Evolutionary conservation across 37 sponge, comb jelly and placozoan genomes (phyloP).

Genomic region (Petrosia ficiformis): DNA sequence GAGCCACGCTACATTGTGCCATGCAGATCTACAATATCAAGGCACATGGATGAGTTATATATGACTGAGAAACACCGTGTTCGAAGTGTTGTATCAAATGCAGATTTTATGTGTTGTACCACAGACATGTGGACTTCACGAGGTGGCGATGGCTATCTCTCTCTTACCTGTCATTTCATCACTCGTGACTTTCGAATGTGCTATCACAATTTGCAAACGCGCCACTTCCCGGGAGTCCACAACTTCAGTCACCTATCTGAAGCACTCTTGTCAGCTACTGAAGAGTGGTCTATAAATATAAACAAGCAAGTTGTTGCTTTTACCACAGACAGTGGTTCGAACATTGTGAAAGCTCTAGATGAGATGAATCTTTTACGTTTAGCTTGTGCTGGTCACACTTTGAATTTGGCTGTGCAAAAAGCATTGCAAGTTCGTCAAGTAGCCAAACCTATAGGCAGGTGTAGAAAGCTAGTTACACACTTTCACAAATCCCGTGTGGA

Average conservation of each 20-base stretch:
- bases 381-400: no score
- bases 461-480: no score
- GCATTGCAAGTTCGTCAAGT: no score
- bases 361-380: no score
- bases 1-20: no score
- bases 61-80: neutral
- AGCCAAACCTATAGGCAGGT: no score
- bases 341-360: no score
- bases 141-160: neutral
- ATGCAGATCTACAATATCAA: neutral
- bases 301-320: slow-evolving; percentile 8
- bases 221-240: no score
- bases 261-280: no score
- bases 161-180: neutral
- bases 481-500: no score
- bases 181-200: slow-evolving; percentile 6
- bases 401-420: no score
- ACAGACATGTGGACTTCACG: neutral
- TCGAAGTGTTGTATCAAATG: neutral
- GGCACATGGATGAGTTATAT: neutral
- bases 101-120: neutral
- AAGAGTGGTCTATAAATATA: slow-evolving; percentile 3
- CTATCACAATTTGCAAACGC: slow-evolving; percentile 2
- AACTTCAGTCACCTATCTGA: no score
- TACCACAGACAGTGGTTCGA: slow-evolving; percentile 10